Base-by-base conservation (phyloP, 2,113 vertebrate genomes). In the Paratilapia polleni region DNA sequence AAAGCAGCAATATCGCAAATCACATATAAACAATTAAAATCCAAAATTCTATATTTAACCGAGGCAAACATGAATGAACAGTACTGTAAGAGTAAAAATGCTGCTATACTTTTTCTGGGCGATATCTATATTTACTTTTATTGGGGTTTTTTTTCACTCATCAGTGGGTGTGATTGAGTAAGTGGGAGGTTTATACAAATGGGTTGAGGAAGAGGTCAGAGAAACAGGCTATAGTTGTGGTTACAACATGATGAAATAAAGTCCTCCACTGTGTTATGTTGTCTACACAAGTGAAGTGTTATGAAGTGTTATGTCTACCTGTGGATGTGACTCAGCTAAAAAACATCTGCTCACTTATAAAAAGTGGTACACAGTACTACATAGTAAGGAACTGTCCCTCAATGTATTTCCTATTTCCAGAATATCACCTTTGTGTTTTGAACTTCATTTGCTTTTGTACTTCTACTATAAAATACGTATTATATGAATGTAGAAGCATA, bases 211-310 rank as follows among this genome's bases (percentile, higher is more conserved):
- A 36, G 19, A 66, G 52, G 6, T 47, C 52, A 78, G 2, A 77
- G 54, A 59, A 36, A 31, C 11, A 47, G 78, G 54, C 78, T 80
- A 38, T 12, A 57, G 78, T 57, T 80, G 62, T 80, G 61, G 52
- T 43, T 57, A 68, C 36, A 58, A 28, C 52, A 68, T 58, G 31
- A 80, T 64, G 38, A 68, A 58, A 66, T 47, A 58, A 31, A 31
- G 61, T 54, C 59, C 49, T 63, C 24, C 60, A 31, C 14, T 49
- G 19, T 49, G 59, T 78, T 38, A 49, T 31, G 34, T 8, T 34
- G 47, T 41, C 36, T 17, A 66, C 49, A 64, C 77, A 54, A 64
- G 22, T 78, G 20, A 26, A 79, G 22, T 56, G 49, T 41, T 68
- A 68, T 58, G 17, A 38, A 62, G 70, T 76, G 70, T 82, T 64